Percentiles rank a stretch among this genome's conserved stretches.
These are phyloP conservation scores for Drosophila affinis DNA, from an alignment of 2,888 invertebrate genomes.

Conservation along the genomic window DNA sequence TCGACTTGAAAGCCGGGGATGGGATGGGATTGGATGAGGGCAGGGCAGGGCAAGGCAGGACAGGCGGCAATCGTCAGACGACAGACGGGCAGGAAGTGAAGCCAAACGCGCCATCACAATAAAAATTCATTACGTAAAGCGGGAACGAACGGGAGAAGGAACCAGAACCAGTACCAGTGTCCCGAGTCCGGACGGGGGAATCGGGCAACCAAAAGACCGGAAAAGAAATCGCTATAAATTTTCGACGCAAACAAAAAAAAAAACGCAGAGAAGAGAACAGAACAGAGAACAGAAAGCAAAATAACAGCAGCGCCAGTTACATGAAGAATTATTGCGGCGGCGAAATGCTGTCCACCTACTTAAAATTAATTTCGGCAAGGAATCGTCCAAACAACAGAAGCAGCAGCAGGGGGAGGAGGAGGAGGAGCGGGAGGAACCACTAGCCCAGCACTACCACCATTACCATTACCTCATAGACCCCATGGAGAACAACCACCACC, in stretches of 20 bases:
- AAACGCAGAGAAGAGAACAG: neutral
- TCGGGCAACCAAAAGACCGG: conserved; percentile 64
- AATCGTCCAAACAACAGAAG: conserved; percentile 37
- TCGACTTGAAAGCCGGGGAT: conserved; percentile 21
- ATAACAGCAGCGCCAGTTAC: conserved; percentile 59
- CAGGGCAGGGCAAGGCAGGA: neutral
- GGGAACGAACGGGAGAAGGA: conserved; percentile 35
- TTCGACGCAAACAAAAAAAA: conserved; percentile 53
- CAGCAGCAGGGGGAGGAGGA: neutral
- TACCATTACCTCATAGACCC: conserved; percentile 4
- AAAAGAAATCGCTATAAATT: conserved; percentile 76
- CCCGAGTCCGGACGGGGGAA: neutral
- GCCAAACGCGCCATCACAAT: conserved; percentile 75
- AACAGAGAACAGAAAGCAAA: conserved; percentile 31
- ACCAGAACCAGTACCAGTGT: neutral
- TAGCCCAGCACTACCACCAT: neutral
- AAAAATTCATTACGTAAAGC: conserved; percentile 77
- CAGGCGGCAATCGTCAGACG: conserved; percentile 11
- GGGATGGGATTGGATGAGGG: neutral
- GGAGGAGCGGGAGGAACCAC: neutral
- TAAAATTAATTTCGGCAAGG: conserved; percentile 74
- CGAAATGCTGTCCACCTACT: conserved; percentile 78
- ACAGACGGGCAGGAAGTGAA: conserved; percentile 54
- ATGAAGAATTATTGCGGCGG: conserved; percentile 77
- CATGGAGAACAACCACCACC: neutral